Percentiles rank a stretch among this genome's conserved stretches.
These are phyloP conservation scores for Euclidia mi DNA, from an alignment of 2,888 invertebrate genomes.

Conservation along the genomic window DNA sequence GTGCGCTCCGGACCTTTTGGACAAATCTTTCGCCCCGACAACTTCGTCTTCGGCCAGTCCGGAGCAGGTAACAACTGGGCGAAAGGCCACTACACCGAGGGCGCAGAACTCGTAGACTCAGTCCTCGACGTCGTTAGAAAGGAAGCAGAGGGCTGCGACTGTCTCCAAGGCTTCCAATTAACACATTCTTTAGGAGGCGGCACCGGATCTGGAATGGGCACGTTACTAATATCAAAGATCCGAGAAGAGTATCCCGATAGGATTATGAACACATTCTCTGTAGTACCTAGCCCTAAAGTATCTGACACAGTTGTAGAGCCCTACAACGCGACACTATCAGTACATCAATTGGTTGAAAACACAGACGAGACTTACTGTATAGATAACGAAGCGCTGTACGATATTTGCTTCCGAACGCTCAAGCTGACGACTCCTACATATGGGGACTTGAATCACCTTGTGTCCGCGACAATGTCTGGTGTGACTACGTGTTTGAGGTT, in stretches of 20 bases:
- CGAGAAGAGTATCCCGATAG: constrained; percentile 94
- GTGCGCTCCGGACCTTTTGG: constrained; percentile 92
- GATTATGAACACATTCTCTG: constrained; percentile 93
- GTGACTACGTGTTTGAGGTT: constrained; percentile 83
- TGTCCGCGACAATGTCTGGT: constrained; percentile 83
- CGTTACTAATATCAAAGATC: constrained; percentile 92
- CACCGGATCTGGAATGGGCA: constrained; percentile 94
- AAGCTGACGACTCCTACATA: constrained; percentile 94
- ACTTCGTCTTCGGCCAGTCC: constrained; percentile 92
- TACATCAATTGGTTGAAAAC: constrained; percentile 93
- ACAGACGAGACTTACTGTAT: constrained; percentile 92
- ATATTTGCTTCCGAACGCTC: constrained; percentile 94
- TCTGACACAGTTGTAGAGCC: constrained; percentile 92
- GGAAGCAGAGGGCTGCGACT: constrained; percentile 92
- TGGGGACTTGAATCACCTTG: constrained; percentile 92
- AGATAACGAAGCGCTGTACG: constrained; percentile 94
- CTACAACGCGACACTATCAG: constrained; percentile 93
- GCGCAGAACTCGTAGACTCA: constrained; percentile 91
- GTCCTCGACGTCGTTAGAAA: constrained; percentile 89
- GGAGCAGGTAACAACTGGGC: constrained; percentile 91
- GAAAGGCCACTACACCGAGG: constrained; percentile 93
- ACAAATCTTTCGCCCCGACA: constrained; percentile 93
- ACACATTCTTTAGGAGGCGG: constrained; percentile 93
- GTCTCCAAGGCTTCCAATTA: constrained; percentile 91
- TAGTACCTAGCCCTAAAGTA: constrained; percentile 93